A percentile compares a stretch with the other conserved stretches of the same genome.
phyloP scores from a whole-genome alignment of 2,113 vertebrate species.

The Lagopus leucura region DNA sequence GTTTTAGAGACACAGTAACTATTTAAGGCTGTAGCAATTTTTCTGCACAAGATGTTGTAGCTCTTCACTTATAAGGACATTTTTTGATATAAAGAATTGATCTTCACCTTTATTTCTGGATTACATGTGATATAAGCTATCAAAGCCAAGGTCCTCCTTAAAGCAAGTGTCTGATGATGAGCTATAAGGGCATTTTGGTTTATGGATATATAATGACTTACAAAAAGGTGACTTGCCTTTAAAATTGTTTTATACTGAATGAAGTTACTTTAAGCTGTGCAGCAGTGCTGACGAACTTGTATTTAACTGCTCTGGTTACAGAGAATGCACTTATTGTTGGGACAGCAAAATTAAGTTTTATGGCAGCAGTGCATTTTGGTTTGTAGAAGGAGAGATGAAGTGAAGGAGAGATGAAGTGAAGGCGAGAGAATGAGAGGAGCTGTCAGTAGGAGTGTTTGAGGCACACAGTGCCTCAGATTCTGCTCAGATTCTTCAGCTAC shows the following conservation, averaged over 20 bases:
- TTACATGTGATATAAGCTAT: not conserved
- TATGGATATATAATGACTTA: not conserved
- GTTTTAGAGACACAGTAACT: not conserved
- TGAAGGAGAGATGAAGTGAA: not conserved
- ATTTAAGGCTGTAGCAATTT: not conserved
- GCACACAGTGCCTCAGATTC: accelerated
- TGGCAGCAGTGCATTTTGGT: not conserved
- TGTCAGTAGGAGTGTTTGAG: not conserved
- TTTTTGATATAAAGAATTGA: not conserved
- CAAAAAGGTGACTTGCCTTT: not conserved
- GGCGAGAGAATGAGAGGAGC: not conserved
- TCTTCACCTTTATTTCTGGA: not conserved
- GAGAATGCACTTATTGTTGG: not conserved
- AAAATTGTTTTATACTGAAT: not conserved
- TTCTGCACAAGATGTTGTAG: not conserved
- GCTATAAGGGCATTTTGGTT: not conserved
- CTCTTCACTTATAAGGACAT: not conserved
- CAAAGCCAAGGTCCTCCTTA: not conserved
- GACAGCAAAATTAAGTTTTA: not conserved
- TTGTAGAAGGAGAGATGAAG: not conserved
- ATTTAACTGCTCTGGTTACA: not conserved
- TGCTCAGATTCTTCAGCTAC: not conserved
- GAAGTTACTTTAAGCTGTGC: not conserved
- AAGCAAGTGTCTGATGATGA: not conserved
- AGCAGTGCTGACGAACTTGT: not conserved